Conservation (phyloP, 2,888 invertebrate species). For the Heliconius sara region DNA sequence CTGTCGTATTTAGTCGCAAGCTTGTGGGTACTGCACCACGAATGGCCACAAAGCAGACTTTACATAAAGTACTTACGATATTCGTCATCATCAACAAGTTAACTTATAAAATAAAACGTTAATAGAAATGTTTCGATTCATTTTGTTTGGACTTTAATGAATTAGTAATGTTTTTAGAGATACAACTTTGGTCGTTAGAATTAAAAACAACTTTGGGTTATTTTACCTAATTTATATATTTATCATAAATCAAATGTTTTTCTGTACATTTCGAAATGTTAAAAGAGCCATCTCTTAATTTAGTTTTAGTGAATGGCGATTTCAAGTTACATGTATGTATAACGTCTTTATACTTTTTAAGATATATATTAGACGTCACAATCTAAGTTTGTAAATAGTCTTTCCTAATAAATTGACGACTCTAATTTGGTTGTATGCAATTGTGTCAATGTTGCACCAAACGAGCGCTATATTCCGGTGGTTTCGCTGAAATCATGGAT, state of each 20-base stretch:
- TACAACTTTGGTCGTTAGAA: neutral
- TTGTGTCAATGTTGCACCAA: no score
- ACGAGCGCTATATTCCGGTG: no score
- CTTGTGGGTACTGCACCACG: no score
- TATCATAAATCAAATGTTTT: neutral
- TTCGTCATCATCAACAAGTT: neutral
- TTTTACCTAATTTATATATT: constrained; percentile 7
- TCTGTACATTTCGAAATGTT: neutral
- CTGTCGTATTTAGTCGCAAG: no score
- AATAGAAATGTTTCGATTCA: neutral
- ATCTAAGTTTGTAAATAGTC: no score
- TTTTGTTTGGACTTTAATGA: constrained; percentile 3
- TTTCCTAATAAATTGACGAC: no score
- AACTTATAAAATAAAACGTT: neutral
- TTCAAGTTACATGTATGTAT: neutral
- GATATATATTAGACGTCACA: no score
- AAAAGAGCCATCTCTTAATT: neutral
- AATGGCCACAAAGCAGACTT: no score
- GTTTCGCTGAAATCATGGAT: no score
- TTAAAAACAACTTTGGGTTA: neutral
- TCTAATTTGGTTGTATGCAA: no score
- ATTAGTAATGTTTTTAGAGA: neutral
- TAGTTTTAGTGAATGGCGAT: neutral
- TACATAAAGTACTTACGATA: neutral
- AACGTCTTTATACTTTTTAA: no score